A percentile compares a stretch with the other conserved stretches of the same genome.
phyloP scores from a whole-genome alignment of 2,797 vertebrate genomes.

The Tachyglossus aculeatus region DNA sequence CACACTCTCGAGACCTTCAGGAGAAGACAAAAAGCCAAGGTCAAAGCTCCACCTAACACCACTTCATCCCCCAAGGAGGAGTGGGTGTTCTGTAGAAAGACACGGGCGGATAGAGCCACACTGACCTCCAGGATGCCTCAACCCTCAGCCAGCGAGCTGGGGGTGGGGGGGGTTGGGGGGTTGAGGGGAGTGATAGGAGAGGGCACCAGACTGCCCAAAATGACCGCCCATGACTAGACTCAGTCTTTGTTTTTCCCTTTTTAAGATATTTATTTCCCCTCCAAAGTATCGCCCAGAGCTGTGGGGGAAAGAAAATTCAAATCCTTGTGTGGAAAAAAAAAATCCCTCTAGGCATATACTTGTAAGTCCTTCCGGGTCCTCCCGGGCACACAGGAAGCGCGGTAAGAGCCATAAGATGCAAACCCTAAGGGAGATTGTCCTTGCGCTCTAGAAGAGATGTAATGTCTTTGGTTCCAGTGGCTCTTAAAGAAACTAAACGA shows the following conservation, averaged over 20 bases:
- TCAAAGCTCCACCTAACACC: too few species aligned
- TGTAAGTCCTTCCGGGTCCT: too few species aligned
- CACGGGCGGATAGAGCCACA: too few species aligned
- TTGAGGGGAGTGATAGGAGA: background rate
- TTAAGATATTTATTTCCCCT: slow-evolving; percentile 32
- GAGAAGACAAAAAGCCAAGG: too few species aligned
- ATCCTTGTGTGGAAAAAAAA: slow-evolving; percentile 47
- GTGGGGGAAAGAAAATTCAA: slow-evolving; percentile 32
- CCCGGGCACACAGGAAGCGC: slow-evolving; percentile 35
- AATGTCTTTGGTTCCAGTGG: slow-evolving; percentile 62
- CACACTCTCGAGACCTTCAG: too few species aligned
- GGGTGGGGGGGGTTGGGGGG: background rate
- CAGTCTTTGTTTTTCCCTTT: slow-evolving; percentile 29
- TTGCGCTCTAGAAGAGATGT: slow-evolving; percentile 28
- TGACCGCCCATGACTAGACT: slow-evolving; percentile 44
- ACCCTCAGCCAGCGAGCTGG: too few species aligned
- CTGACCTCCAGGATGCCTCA: too few species aligned
- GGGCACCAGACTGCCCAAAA: background rate
- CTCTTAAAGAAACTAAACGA: slow-evolving; percentile 41
- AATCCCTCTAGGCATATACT: background rate
- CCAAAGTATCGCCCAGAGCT: slow-evolving; percentile 65
- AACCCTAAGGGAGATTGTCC: slow-evolving; percentile 12
- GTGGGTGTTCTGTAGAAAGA: too few species aligned
- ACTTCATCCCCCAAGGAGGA: too few species aligned
- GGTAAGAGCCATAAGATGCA: background rate